These are phyloP conservation scores for Nymphalis c-album DNA, from an alignment of 2,888 invertebrate species.

Conservation along the genomic window DNA sequence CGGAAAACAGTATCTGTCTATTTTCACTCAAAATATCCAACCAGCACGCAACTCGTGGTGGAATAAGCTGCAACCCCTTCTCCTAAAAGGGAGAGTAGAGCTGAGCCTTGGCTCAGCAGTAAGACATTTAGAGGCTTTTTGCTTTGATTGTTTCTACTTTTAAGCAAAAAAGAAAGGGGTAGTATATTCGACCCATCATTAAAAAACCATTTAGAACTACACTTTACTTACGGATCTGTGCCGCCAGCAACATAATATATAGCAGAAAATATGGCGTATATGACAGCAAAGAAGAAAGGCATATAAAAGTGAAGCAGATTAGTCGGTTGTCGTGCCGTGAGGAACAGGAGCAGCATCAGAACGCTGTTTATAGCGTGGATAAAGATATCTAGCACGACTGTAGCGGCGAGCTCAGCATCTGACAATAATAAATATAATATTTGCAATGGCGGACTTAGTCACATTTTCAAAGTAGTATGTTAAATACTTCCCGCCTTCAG, in stretches of 20 bases:
- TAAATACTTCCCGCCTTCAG: too few species aligned
- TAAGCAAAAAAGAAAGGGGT: too few species aligned
- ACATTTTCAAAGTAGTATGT: too few species aligned
- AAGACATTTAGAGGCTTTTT: too few species aligned
- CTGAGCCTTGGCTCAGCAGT: too few species aligned
- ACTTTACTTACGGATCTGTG: constrained; percentile 81
- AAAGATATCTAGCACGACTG: constrained; percentile 60
- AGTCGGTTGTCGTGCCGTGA: constrained; percentile 86
- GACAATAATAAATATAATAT: neutral
- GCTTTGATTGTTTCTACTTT: too few species aligned
- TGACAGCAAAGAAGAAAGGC: constrained; percentile 81
- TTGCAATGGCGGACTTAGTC: too few species aligned
- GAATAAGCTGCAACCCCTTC: too few species aligned
- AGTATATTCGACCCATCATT: neutral
- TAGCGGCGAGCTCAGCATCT: constrained; percentile 49
- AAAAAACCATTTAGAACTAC: neutral
- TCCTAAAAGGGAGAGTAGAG: too few species aligned
- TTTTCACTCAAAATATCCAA: too few species aligned
- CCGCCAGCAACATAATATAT: constrained; percentile 88
- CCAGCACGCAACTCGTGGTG: too few species aligned
- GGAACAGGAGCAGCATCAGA: constrained; percentile 86
- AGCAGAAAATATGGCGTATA: constrained; percentile 85
- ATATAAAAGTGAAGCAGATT: constrained; percentile 82
- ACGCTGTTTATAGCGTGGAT: constrained; percentile 85
- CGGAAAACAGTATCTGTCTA: too few species aligned